Evolutionary conservation across 1,140 invertebrate species (phyloP).

Genomic region (Asobara japonica): DNA sequence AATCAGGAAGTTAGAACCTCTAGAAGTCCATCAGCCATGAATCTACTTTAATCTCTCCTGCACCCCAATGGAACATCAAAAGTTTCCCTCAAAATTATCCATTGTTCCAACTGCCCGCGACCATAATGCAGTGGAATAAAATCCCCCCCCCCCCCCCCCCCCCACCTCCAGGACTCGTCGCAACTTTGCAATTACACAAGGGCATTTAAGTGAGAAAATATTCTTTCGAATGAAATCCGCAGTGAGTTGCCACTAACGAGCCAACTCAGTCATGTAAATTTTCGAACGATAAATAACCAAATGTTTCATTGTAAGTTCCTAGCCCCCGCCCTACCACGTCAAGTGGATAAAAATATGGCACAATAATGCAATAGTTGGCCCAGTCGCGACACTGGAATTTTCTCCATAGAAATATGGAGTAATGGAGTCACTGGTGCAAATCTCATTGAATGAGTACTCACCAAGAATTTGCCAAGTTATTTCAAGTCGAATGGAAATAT

Average conservation of each 20-base stretch:
- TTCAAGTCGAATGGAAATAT: not conserved
- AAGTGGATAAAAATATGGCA: not conserved
- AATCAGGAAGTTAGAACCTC: no score
- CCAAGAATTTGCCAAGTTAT: no score
- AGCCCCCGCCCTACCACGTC: not conserved
- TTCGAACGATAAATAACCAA: not conserved
- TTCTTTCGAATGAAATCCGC: not conserved
- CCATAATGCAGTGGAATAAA: not conserved
- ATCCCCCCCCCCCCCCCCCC: no score
- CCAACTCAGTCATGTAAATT: constrained; percentile 11
- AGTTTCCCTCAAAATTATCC: no score
- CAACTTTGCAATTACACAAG: not conserved
- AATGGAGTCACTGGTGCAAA: not conserved
- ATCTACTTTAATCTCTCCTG: no score
- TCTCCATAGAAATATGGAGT: not conserved
- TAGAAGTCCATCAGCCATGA: no score
- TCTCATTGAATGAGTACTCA: not conserved
- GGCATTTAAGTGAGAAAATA: not conserved
- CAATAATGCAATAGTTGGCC: not conserved
- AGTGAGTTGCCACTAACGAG: constrained; percentile 7
- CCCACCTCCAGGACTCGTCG: no score
- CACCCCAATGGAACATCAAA: no score
- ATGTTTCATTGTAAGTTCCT: not conserved
- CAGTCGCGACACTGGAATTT: not conserved
- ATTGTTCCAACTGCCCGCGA: no score